A percentile compares a stretch with the other conserved stretches of the same genome.
These are phyloP conservation scores for Synanthedon myopaeformis DNA, from an alignment of 2,888 invertebrate species.

Conservation along the genomic window DNA sequence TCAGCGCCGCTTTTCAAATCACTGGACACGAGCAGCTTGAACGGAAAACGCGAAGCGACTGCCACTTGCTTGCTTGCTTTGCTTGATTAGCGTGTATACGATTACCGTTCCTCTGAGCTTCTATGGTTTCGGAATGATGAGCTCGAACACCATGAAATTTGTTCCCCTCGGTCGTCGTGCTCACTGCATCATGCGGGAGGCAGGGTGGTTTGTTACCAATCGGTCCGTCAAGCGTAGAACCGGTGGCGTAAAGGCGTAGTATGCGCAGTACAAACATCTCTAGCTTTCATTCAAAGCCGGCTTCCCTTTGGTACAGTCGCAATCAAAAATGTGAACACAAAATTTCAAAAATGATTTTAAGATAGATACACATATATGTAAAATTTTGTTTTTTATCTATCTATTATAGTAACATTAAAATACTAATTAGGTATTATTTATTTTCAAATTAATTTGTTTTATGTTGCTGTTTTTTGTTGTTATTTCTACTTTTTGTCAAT, in stretches of 20 bases:
- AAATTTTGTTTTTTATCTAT: too few relatives aligned
- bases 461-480: too few relatives aligned
- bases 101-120: slow-evolving; percentile 46
- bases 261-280: slow-evolving; percentile 29
- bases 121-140: slow-evolving; percentile 30
- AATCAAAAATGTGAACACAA: not conserved
- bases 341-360: too few relatives aligned
- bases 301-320: not conserved
- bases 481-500: too few relatives aligned
- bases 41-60: slow-evolving; percentile 45
- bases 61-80: slow-evolving; percentile 19
- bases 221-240: slow-evolving; percentile 23
- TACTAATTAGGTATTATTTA: too few relatives aligned
- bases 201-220: slow-evolving; percentile 21
- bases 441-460: too few relatives aligned
- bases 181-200: slow-evolving; percentile 15
- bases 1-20: slow-evolving; percentile 17
- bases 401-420: too few relatives aligned
- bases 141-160: slow-evolving; percentile 17
- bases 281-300: slow-evolving; percentile 29
- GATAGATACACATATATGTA: too few relatives aligned
- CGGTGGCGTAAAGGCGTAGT: slow-evolving; percentile 31
- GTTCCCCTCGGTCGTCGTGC: slow-evolving; percentile 17
- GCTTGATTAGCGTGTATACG: slow-evolving; percentile 7
- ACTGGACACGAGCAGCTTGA: slow-evolving; percentile 36